These are phyloP conservation scores for Salvelinus alpinus DNA, from an alignment of 2,113 vertebrate genomes.

Conservation along the genomic window DNA sequence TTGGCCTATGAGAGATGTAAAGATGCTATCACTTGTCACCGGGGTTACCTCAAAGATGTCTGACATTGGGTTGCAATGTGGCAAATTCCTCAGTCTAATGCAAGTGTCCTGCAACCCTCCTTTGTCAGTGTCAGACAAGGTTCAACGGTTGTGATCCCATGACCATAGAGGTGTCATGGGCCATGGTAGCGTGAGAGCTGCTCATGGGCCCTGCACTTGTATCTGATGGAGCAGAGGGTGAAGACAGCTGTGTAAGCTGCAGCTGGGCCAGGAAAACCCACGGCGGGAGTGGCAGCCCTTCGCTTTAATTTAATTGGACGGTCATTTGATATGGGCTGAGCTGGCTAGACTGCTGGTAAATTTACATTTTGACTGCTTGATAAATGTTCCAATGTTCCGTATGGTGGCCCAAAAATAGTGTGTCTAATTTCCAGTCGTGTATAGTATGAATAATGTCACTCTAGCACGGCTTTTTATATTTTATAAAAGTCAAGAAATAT, in stretches of 20 bases:
- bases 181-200: conserved; percentile 15
- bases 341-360: conserved; percentile 50
- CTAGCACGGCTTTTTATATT: not conserved
- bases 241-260: conserved; percentile 65
- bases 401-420: conserved; percentile 42
- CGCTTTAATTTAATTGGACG: conserved; percentile 56
- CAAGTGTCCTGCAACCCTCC: not conserved
- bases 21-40: not conserved
- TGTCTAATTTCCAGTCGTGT: conserved; percentile 19
- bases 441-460: conserved; percentile 14
- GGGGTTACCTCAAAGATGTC: not conserved
- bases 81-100: not conserved
- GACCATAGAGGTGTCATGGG: conserved; percentile 13
- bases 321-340: conserved; percentile 53
- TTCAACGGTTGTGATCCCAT: conserved; percentile 31
- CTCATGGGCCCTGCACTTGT: conserved; percentile 34
- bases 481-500: not conserved
- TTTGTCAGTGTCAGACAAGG: not conserved
- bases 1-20: not conserved
- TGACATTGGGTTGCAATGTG: not conserved
- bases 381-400: conserved; percentile 30
- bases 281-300: conserved; percentile 42
- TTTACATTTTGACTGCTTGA: conserved; percentile 53
- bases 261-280: conserved; percentile 51
- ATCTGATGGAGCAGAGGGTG: conserved; percentile 56